Base-by-base conservation (phyloP, 2,888 invertebrate species). In the Morinoia aosen region DNA sequence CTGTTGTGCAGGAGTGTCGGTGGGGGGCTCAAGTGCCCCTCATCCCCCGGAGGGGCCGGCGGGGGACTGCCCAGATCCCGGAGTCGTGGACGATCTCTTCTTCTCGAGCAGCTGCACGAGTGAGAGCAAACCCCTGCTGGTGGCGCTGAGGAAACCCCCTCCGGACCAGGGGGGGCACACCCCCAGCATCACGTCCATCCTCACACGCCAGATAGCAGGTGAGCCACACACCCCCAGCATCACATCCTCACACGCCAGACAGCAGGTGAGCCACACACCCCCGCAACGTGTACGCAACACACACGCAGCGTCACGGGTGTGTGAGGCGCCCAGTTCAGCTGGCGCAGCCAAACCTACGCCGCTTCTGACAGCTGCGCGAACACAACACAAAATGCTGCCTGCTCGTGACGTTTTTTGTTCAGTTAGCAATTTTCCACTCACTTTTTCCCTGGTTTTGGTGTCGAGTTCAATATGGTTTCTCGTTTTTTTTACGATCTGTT, bases 61-160 rank as follows among this genome's bases (percentile, higher is more conserved):
- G 76, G 76, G 76, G 76, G 76, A 76, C 76, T 93, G 93, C 25
- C 57, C 57, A 39, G 93, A 56, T 57, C 93, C 57, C n/a, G 57
- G 48, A 93, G 93, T 10, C 93, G 33, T 57, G 57, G 93, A 56
- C 57, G 93, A 93, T 25, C 57, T 39, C 40, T 93, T 57, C 57
- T 57, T 56, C 93, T 93, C 93, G 93, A 93, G 93, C 93, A 57
- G 93, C 93, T 93, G 33, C 56, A 57, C 93, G 93, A 93, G 93
- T 57, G 93, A 93, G 58, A 93, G 93, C 57, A 93, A 93, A 57
- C 93, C 93, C 14, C n/a, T 93, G 93, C 93, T 93, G 93, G 93
- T 56, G 93, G 93, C 93, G 40, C 58, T 57, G 8, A 76, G 76
- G 76, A 76, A 76, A 40, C 14, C 90, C 90, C 90, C 90, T 19